Conservation (phyloP, 2,888 invertebrate species). For the Choristoneura rosaceana region DNA sequence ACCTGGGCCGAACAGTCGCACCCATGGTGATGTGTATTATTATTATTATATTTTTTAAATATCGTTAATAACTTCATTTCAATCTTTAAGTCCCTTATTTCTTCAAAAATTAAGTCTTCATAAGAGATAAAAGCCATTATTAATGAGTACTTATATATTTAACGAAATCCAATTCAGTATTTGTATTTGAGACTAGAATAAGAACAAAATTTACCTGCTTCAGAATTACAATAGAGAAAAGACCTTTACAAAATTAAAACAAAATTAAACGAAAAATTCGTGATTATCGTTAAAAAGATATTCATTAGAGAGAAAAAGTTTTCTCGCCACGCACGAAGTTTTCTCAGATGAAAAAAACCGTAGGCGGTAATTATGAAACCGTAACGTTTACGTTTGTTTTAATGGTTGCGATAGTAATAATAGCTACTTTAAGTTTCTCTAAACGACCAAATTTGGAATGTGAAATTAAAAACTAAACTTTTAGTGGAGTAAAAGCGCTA, state of each 20-base stretch:
- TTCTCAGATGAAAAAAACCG: neutral
- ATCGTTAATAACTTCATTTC: too few species aligned
- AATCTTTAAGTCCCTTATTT: too few species aligned
- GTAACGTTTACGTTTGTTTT: conserved; percentile 5
- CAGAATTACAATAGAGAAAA: too few species aligned
- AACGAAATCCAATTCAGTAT: too few species aligned
- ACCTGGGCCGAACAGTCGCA: too few species aligned
- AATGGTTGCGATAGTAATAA: conserved; percentile 2
- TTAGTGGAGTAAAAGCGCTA: conserved; percentile 23
- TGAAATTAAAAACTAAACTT: conserved; percentile 5
- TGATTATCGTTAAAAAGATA: neutral
- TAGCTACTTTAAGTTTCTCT: conserved; percentile 9
- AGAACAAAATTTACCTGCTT: too few species aligned
- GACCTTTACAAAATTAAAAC: conserved; percentile 3
- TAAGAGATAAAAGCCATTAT: too few species aligned
- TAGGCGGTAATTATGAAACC: neutral
- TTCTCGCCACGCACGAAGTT: neutral
- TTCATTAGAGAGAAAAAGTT: neutral
- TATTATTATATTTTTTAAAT: too few species aligned
- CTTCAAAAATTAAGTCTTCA: too few species aligned
- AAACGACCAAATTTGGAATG: conserved; percentile 13
- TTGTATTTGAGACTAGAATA: too few species aligned
- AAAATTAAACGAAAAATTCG: neutral
- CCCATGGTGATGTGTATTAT: too few species aligned
- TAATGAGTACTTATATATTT: too few species aligned